phyloP scores from a whole-genome alignment of 2,888 invertebrate genomes.

The Chymomyza amoena region DNA sequence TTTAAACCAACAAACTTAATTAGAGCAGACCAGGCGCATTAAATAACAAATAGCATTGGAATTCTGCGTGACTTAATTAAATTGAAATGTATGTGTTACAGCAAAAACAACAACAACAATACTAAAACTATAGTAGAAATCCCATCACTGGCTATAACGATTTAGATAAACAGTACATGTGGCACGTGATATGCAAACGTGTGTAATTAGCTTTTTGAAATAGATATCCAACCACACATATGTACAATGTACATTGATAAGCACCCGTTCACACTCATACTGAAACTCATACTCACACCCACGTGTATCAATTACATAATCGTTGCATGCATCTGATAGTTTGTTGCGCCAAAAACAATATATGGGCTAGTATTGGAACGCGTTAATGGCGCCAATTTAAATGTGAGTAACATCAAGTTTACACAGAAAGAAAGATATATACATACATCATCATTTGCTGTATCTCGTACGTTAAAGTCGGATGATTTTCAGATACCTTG shows the following conservation, averaged over 20 bases:
- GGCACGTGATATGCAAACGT: conserved; percentile 63
- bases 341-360: conserved; percentile 35
- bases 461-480: no score
- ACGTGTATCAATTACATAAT: conserved; percentile 33
- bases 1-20: neutral
- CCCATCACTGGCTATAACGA: conserved; percentile 9
- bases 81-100: conserved; percentile 52
- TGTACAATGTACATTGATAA: neutral
- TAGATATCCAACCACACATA: conserved; percentile 24
- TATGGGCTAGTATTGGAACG: conserved; percentile 24
- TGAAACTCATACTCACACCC: neutral
- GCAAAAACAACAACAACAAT: conserved; percentile 1
- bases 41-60: conserved; percentile 61
- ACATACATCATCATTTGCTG: no score
- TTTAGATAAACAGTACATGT: conserved; percentile 37
- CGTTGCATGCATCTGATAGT: conserved; percentile 52
- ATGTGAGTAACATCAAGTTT: conserved; percentile 9
- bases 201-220: conserved; percentile 62
- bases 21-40: conserved; percentile 22
- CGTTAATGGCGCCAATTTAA: conserved; percentile 44
- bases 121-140: neutral
- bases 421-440: no score
- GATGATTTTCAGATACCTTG: no score
- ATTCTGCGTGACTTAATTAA: conserved; percentile 72
- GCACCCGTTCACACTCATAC: neutral